Conservation (phyloP, 2,113 vertebrate species). For the Stegastes partitus region DNA sequence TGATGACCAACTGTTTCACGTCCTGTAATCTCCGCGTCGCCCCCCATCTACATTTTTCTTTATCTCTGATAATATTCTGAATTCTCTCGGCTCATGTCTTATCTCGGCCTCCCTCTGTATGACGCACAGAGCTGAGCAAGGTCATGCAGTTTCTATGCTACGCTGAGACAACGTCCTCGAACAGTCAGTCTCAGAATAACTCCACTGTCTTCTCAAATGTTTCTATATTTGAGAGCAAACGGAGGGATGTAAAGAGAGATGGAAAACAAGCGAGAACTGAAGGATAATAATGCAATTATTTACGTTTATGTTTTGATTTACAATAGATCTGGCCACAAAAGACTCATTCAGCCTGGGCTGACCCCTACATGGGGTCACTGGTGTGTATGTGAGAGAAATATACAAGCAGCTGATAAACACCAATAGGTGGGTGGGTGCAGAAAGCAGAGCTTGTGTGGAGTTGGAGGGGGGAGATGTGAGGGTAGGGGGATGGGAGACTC, state of each 20-base stretch:
- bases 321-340: conserved; percentile 38
- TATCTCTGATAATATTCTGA: conserved; percentile 57
- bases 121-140: conserved; percentile 65
- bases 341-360: conserved; percentile 24
- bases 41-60: conserved; percentile 51
- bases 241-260: not conserved
- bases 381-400: conserved; percentile 33
- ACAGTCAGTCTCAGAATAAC: conserved; percentile 7
- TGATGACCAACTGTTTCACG: conserved; percentile 28
- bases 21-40: conserved; percentile 34
- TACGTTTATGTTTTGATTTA: conserved; percentile 29
- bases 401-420: conserved; percentile 28
- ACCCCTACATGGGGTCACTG: conserved; percentile 23
- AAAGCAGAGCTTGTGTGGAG: not conserved
- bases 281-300: conserved; percentile 21
- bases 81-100: conserved; percentile 59
- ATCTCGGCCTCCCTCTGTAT: conserved; percentile 55
- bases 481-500: conserved; percentile 57
- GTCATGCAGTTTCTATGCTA: conserved; percentile 54
- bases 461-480: conserved; percentile 21
- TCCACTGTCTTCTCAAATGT: conserved; percentile 18
- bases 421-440: not conserved
- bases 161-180: conserved; percentile 43
- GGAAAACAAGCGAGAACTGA: conserved; percentile 1
- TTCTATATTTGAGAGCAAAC: conserved; percentile 34